phyloP scores from a whole-genome alignment of 2,797 vertebrate species.

The Artibeus lituratus region DNA sequence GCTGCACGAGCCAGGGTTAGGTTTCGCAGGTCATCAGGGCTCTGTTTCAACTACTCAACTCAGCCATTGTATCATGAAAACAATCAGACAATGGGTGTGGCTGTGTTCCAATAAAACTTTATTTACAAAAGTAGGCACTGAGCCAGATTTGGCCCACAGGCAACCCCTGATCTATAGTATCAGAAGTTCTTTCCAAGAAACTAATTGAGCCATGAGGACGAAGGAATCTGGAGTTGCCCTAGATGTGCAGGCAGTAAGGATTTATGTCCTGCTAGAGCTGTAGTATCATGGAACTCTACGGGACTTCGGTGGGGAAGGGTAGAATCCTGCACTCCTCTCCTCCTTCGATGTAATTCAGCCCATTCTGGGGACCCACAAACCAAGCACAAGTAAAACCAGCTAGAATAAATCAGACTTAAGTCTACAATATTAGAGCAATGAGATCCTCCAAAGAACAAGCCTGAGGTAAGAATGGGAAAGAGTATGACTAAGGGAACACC shows the following conservation, averaged over 20 bases:
- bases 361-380: not conserved
- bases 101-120: conserved; percentile 39
- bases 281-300: not conserved
- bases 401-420: not conserved
- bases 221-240: not conserved
- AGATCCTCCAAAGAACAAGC: not conserved
- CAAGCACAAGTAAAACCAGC: conserved; percentile 7
- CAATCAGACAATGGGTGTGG: not conserved
- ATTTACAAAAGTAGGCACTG: conserved; percentile 36
- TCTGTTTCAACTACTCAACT: not conserved
- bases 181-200: conserved; percentile 34
- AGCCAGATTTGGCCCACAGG: not conserved
- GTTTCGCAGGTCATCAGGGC: not conserved
- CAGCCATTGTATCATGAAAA: not conserved
- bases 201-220: not conserved
- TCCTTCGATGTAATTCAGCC: not conserved
- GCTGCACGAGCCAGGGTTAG: not conserved
- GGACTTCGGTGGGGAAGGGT: not conserved
- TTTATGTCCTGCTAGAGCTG: not conserved
- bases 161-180: not conserved
- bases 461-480: not conserved
- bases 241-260: not conserved
- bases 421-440: not conserved
- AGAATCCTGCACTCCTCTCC: not conserved
- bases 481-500: not conserved